phyloP scores from a whole-genome alignment of 2,888 invertebrate species.

The Dynastes hyllus region DNA sequence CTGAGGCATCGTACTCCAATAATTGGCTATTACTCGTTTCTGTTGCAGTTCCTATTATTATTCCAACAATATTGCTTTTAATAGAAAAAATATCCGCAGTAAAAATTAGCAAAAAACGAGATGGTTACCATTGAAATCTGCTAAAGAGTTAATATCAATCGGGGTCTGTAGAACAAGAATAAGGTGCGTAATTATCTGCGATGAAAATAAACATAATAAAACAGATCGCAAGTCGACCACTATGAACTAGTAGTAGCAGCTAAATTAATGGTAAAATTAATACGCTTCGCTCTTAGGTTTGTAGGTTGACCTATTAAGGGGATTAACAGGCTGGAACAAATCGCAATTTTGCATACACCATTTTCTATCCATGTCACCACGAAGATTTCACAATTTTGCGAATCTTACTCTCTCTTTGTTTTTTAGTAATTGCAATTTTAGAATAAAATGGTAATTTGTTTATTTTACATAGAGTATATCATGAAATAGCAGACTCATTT shows the following conservation, averaged over 20 bases:
- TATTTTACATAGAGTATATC: too few species aligned
- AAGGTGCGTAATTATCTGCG: not conserved
- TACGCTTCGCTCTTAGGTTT: not conserved
- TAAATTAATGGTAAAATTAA: not conserved
- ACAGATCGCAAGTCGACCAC: not conserved
- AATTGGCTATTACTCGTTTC: too few species aligned
- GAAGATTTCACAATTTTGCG: not conserved
- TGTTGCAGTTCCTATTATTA: too few species aligned
- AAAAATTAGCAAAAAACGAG: too few species aligned
- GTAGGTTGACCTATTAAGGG: not conserved
- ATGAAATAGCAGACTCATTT: too few species aligned
- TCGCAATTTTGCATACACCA: constrained; percentile 6
- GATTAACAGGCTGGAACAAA: constrained; percentile 9
- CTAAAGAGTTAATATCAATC: too few species aligned
- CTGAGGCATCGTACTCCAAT: too few species aligned
- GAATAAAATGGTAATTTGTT: not conserved
- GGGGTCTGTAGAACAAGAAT: not conserved
- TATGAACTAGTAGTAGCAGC: too few species aligned
- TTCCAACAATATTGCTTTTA: too few species aligned
- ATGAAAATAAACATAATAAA: not conserved
- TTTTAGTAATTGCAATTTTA: not conserved
- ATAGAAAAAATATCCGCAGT: too few species aligned
- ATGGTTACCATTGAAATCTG: too few species aligned
- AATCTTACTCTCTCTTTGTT: not conserved
- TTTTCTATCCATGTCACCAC: not conserved